Evolutionary conservation across 2,113 vertebrate genomes (phyloP), one percentile per base, ranked within the genome.

Genomic region (Carlito syrichta): DNA sequence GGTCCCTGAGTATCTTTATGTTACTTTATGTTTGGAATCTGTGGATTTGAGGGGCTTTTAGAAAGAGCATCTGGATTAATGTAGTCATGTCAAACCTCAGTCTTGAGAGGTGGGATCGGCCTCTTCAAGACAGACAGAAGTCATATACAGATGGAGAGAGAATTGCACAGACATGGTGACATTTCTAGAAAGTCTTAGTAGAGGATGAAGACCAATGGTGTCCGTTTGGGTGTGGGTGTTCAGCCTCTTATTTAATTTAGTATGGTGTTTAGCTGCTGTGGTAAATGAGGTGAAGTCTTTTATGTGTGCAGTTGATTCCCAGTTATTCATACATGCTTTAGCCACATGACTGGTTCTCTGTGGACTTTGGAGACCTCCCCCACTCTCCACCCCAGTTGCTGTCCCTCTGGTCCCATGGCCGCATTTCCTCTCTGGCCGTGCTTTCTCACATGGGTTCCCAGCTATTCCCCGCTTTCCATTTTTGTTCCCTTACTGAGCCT

Each of bases 261-360:
- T 78, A 69, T n/a, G 27, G 32, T 85, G 45, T 89, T 98, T 93
- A 87, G 92, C 92, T 94, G 68, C 92, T 58, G 4, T 95, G 84
- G 74, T 90, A 92, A 92, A 94, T 82, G 96, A 89, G 74, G 97
- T 43, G 89, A 95, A 78, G 66, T 94, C 74, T 94, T 86, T 48
- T 89, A 79, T 8, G 6, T 96, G 66, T 79, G 54, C 69, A 89
- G 95, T 97, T 91, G 94, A 97, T 96, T 97, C 96, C 83, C 92
- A 93, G 92, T 97, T 95, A 84, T 94, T 86, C 93, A 83, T 89
- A 89, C 84, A 32, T 77, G 58, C 86, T 79, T 92, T 48, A 84
- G 89, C 86, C 89, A 95, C 54, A 95, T 94, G 93, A 62, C 66
- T 81, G 86, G 94, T 97, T 95, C 45, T 93, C 83, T 86, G 14